Evolutionary conservation across 92 coral and sea anemone species (phyloP).

Genomic region (Porites evermanni): DNA sequence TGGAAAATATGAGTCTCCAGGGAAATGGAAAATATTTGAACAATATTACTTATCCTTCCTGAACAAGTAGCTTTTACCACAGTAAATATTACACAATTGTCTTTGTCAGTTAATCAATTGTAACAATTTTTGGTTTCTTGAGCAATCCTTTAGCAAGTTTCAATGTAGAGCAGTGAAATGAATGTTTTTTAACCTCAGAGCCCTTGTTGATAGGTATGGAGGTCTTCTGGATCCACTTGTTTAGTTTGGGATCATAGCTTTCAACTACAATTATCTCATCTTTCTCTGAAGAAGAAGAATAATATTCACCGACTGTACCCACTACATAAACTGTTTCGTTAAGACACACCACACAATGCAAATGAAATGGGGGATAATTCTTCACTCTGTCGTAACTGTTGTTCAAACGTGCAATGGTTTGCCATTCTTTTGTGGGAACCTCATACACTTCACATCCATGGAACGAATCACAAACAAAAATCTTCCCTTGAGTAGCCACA

Average conservation of each 20-base stretch:
- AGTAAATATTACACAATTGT: too few species aligned
- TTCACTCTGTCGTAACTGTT: too few species aligned
- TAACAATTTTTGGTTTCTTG: background rate
- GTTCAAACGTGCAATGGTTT: background rate
- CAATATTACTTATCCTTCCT: too few species aligned
- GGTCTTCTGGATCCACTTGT: background rate
- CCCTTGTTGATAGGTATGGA: background rate
- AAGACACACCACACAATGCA: background rate
- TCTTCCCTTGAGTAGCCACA: constrained; percentile 12
- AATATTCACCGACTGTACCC: too few species aligned
- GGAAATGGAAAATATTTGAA: too few species aligned
- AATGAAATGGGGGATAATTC: background rate
- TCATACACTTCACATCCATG: background rate
- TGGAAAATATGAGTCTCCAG: too few species aligned
- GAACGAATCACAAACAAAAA: background rate
- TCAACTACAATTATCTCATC: background rate
- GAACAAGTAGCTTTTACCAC: too few species aligned
- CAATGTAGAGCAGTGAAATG: background rate
- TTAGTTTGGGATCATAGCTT: background rate
- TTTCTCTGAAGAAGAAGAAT: too few species aligned
- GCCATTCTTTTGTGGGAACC: background rate
- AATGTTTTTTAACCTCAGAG: background rate
- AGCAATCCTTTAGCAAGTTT: background rate
- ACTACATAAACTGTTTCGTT: background rate
- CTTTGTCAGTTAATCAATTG: too few species aligned